These are phyloP conservation scores for Orthonychiurus folsomi DNA, from an alignment of 2,888 invertebrate genomes.

Conservation along the genomic window DNA sequence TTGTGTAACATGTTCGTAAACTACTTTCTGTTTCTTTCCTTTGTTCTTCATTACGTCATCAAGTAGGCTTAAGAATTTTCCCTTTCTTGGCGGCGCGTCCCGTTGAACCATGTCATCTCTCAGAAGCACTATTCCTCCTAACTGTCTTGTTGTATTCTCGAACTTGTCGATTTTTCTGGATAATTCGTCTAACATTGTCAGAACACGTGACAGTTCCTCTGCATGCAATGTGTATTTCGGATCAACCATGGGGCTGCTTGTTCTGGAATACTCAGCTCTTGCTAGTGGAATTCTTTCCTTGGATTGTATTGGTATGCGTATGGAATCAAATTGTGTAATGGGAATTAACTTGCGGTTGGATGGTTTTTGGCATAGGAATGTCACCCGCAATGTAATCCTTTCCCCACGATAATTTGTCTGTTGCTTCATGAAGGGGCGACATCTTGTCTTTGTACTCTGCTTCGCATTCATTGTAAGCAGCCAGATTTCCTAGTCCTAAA, in stretches of 20 bases:
- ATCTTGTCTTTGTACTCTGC: slow-evolving; percentile 25
- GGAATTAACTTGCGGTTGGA: no score
- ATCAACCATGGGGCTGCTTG: slow-evolving; percentile 26
- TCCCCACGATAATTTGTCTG: background rate
- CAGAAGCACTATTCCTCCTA: slow-evolving; percentile 37
- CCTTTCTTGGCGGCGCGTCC: background rate
- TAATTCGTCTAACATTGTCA: slow-evolving; percentile 25
- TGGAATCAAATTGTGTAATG: background rate
- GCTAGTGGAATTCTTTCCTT: slow-evolving; percentile 13
- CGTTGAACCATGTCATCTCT: slow-evolving; percentile 17
- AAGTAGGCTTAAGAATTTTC: background rate
- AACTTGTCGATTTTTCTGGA: slow-evolving; percentile 36
- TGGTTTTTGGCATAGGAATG: slow-evolving; percentile 1
- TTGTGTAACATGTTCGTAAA: background rate
- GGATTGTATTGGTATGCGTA: background rate
- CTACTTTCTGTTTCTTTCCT: background rate
- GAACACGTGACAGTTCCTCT: slow-evolving; percentile 7
- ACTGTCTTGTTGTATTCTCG: slow-evolving; percentile 36
- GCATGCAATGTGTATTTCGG: slow-evolving; percentile 31
- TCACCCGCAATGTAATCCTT: background rate
- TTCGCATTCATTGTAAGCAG: slow-evolving; percentile 39
- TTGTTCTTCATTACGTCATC: background rate
- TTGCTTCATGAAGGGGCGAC: background rate
- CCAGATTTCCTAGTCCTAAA: slow-evolving; percentile 38
- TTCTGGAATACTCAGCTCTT: no score